phyloP scores from a whole-genome alignment of 2,888 invertebrate species.

The Orthosia incerta region DNA sequence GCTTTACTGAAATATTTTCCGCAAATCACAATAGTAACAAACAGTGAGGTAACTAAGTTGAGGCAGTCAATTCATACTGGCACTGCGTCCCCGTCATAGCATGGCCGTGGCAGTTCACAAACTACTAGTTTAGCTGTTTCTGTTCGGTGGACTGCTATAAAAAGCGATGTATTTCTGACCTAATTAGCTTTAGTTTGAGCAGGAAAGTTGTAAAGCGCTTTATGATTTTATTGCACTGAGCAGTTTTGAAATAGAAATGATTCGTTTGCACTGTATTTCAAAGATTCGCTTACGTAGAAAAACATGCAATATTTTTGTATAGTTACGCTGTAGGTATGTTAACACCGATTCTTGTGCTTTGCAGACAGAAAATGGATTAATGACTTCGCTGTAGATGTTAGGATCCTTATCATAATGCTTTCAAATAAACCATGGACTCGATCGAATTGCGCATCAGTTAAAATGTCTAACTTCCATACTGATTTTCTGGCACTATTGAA shows the following conservation, averaged over 20 bases:
- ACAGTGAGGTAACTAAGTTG: constrained; percentile 44
- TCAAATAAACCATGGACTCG: no score
- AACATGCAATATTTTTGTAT: background rate
- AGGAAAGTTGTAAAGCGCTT: constrained; percentile 38
- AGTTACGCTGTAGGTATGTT: background rate
- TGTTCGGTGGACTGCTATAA: constrained; percentile 32
- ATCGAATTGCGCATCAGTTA: no score
- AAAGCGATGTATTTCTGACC: constrained; percentile 45
- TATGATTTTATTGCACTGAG: constrained; percentile 26
- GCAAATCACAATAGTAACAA: constrained; percentile 27
- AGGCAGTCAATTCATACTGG: constrained; percentile 39
- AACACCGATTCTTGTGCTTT: no score
- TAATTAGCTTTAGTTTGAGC: constrained; percentile 38
- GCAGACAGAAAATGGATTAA: no score
- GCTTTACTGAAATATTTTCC: constrained; percentile 6
- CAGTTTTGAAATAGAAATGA: constrained; percentile 9
- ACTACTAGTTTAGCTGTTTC: constrained; percentile 36
- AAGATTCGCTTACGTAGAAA: background rate
- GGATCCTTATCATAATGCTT: no score
- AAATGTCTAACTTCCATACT: no score
- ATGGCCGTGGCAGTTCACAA: constrained; percentile 34
- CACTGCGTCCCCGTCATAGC: constrained; percentile 19
- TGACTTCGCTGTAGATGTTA: no score
- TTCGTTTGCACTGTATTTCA: background rate
- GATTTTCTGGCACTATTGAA: no score